These are phyloP conservation scores for Neocrepidodera transversa DNA, from an alignment of 2,888 invertebrate genomes.

Conservation along the genomic window DNA sequence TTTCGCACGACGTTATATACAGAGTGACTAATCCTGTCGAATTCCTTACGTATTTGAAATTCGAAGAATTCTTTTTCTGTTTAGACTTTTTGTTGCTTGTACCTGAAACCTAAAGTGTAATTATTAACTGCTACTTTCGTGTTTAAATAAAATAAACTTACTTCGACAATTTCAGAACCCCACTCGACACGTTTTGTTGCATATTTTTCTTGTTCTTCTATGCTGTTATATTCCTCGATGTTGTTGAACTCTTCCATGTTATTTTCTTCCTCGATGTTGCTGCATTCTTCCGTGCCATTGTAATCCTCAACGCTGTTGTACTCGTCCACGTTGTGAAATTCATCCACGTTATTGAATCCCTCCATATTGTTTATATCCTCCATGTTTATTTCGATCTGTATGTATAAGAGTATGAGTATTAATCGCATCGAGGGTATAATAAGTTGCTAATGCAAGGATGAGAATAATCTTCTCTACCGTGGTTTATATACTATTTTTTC, in stretches of 20 bases:
- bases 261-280: background rate
- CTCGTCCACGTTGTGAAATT: constrained; percentile 2
- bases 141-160: background rate
- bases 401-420: too few species aligned
- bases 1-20: constrained; percentile 38
- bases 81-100: constrained; percentile 15
- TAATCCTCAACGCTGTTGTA: background rate
- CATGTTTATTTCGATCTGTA: background rate
- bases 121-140: too few species aligned
- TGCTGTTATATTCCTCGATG: background rate
- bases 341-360: constrained; percentile 4
- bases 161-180: background rate
- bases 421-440: too few species aligned
- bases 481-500: too few species aligned
- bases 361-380: background rate
- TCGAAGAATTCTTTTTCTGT: constrained; percentile 15
- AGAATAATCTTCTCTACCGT: too few species aligned
- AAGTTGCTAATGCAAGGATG: too few species aligned
- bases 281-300: constrained; percentile 5
- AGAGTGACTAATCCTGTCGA: constrained; percentile 27
- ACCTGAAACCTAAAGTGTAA: constrained; percentile 27
- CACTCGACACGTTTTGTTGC: background rate
- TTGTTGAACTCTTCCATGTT: constrained; percentile 4
- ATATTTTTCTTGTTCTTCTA: constrained; percentile 1
- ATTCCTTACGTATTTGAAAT: constrained; percentile 27